Conservation (phyloP, 2,113 vertebrate genomes). For the Daubentonia madagascariensis region DNA sequence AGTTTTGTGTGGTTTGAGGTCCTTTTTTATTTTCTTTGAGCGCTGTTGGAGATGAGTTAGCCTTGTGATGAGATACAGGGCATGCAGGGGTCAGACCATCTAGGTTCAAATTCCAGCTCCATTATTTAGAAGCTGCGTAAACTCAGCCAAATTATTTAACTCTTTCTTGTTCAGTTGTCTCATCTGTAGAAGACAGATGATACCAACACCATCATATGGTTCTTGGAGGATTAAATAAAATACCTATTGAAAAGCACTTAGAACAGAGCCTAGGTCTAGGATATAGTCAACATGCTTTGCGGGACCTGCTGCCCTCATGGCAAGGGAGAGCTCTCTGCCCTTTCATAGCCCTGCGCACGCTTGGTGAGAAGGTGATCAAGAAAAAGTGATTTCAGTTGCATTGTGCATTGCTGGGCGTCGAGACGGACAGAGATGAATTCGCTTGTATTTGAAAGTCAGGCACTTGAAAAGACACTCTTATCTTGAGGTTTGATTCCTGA, state of each 20-base stretch:
- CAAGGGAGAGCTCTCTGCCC: neutral
- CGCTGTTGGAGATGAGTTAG: neutral
- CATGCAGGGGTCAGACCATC: neutral
- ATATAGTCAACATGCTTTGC: neutral
- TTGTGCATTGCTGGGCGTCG: rapidly evolving
- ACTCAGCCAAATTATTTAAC: neutral
- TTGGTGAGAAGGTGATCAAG: neutral
- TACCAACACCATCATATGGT: no score
- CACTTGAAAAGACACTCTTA: neutral
- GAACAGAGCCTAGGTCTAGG: neutral
- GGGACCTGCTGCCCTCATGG: neutral
- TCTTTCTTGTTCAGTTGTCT: neutral
- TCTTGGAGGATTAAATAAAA: neutral
- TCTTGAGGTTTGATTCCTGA: conserved; percentile 5
- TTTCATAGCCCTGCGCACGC: rapidly evolving
- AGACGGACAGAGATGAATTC: neutral
- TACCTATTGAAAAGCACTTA: neutral
- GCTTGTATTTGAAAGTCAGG: conserved; percentile 2
- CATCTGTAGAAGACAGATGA: neutral
- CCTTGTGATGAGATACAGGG: neutral
- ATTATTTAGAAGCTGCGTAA: neutral
- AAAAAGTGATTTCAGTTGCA: neutral
- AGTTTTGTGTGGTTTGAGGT: neutral
- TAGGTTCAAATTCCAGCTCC: neutral
- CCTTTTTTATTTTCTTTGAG: neutral